These are phyloP conservation scores for Benthosema pterotum DNA, from an alignment of 2,797 vertebrate genomes.

Conservation along the genomic window DNA sequence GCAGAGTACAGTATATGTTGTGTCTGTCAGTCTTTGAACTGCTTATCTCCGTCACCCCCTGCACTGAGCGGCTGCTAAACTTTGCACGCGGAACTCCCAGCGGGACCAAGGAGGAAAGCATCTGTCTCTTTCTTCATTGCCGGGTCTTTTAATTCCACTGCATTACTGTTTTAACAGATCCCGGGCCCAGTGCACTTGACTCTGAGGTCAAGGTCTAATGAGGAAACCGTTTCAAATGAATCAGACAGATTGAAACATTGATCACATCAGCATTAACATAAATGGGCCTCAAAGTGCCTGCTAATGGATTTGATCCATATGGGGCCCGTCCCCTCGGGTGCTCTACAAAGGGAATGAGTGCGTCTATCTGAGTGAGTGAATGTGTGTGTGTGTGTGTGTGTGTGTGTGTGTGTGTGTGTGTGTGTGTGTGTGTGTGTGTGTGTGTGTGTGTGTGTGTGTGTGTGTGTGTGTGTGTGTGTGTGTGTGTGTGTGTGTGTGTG, in stretches of 20 bases:
- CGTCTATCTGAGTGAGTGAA: constrained; percentile 14
- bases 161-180: constrained; percentile 33
- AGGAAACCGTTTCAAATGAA: constrained; percentile 65
- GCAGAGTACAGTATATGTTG: no score
- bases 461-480: neutral
- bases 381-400: neutral
- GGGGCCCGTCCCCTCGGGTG: constrained; percentile 42
- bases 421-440: neutral
- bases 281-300: constrained; percentile 59
- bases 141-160: constrained; percentile 23
- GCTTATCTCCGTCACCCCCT: no score
- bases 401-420: neutral
- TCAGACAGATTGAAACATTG: constrained; percentile 62
- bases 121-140: neutral
- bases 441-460: neutral
- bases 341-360: constrained; percentile 13
- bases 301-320: constrained; percentile 72
- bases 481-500: neutral
- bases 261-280: constrained; percentile 66
- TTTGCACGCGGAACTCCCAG: no score
- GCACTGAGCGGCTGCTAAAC: no score
- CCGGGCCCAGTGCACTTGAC: constrained; percentile 43
- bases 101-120: no score
- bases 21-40: neutral
- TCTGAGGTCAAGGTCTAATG: constrained; percentile 70